A percentile compares a stretch with the other conserved stretches of the same genome.
Conservation (phyloP, 2,888 invertebrate species). For the Pegoplata infirma region DNA sequence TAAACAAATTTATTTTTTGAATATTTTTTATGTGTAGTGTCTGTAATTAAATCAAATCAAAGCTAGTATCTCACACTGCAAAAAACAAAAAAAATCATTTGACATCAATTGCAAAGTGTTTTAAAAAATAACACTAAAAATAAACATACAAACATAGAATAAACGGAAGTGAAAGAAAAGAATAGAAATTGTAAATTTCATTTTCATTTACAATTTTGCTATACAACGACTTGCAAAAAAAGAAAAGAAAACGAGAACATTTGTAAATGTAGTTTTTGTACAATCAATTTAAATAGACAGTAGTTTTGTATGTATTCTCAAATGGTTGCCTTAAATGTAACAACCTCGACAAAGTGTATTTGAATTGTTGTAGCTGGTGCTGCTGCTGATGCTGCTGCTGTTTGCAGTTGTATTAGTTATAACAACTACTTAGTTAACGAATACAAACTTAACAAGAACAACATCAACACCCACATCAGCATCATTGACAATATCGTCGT, state of each 20-base stretch:
- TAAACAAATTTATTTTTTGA: no score
- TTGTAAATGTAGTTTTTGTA: no score
- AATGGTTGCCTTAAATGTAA: conserved; percentile 1
- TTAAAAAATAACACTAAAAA: conserved; percentile 42
- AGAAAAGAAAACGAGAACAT: no score
- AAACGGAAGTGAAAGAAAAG: background rate
- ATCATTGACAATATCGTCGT: background rate
- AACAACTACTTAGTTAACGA: conserved; percentile 13
- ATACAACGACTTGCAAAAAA: no score
- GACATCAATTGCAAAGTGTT: conserved; percentile 60
- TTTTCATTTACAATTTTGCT: conserved; percentile 7
- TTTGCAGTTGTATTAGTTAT: background rate
- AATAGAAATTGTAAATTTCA: background rate
- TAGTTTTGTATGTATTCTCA: no score
- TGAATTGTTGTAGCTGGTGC: background rate
- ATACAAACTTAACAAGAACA: background rate
- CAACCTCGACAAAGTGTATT: background rate
- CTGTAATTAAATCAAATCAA: conserved; percentile 62
- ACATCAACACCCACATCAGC: background rate
- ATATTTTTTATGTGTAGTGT: conserved; percentile 16
- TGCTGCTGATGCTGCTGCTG: no score
- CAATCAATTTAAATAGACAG: background rate
- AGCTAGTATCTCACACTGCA: conserved; percentile 36
- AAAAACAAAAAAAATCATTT: conserved; percentile 46
- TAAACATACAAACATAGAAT: conserved; percentile 2